These are phyloP conservation scores for Romanogobio albipinnatus DNA, from an alignment of 2,113 vertebrate species.

Conservation along the genomic window DNA sequence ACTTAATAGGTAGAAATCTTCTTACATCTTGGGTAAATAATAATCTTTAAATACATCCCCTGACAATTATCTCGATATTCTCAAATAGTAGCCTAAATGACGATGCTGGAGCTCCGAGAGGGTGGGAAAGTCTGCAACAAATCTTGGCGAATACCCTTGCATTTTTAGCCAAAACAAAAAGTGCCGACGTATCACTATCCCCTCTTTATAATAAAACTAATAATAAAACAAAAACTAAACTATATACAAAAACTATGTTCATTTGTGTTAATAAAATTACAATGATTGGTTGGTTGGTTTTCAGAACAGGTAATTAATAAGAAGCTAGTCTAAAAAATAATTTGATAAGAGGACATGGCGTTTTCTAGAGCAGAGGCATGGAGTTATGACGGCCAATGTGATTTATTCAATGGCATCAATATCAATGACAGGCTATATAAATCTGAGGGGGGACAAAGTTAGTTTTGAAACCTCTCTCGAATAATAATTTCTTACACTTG, in stretches of 20 bases:
- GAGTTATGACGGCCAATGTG: background rate
- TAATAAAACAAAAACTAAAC: too few relatives aligned
- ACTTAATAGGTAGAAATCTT: constrained; percentile 83
- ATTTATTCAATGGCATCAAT: background rate
- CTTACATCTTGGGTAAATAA: constrained; percentile 70
- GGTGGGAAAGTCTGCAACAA: constrained; percentile 27
- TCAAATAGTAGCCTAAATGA: constrained; percentile 25
- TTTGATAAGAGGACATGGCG: background rate
- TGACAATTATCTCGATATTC: constrained; percentile 50
- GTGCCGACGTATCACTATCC: background rate
- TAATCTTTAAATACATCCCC: constrained; percentile 60
- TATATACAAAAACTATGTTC: too few relatives aligned
- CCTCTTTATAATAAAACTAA: background rate
- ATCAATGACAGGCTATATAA: background rate
- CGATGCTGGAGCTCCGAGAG: constrained; percentile 32
- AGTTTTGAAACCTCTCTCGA: background rate
- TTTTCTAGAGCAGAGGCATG: background rate
- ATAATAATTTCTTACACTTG: background rate
- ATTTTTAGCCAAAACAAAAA: background rate
- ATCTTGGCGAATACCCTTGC: background rate
- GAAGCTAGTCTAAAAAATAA: background rate
- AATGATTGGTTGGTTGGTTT: background rate
- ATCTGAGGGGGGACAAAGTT: background rate
- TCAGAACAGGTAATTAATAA: background rate
- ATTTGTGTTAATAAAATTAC: background rate